Percentiles rank a stretch among this genome's conserved stretches.
These are phyloP conservation scores for Neodiprion fabricii DNA, from an alignment of 1,140 invertebrate genomes.

Conservation along the genomic window DNA sequence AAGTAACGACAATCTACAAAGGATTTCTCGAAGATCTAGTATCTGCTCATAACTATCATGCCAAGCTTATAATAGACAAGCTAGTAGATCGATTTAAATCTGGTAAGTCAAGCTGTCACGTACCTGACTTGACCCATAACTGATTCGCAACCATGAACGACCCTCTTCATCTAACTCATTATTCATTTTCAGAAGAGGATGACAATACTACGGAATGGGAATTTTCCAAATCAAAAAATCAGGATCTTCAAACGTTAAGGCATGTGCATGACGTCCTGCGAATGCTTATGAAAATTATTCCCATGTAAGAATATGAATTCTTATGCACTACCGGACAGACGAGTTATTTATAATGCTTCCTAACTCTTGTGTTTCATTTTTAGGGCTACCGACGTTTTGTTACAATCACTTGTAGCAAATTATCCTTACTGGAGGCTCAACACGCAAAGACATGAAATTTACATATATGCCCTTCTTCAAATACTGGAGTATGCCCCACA, in stretches of 20 bases:
- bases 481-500: slow-evolving; percentile 70
- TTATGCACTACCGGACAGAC: slow-evolving; percentile 11
- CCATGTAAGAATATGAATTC: slow-evolving; percentile 64
- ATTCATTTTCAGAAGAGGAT: slow-evolving; percentile 33
- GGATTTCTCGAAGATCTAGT: slow-evolving; percentile 70
- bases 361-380: slow-evolving; percentile 36
- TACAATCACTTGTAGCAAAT: slow-evolving; percentile 59
- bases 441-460: slow-evolving; percentile 66
- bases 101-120: slow-evolving; percentile 42
- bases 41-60: slow-evolving; percentile 68
- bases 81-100: slow-evolving; percentile 66
- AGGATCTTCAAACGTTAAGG: slow-evolving; percentile 57
- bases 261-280: slow-evolving; percentile 66
- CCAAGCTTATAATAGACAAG: slow-evolving; percentile 65
- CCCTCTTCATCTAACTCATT: neutral
- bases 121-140: no score
- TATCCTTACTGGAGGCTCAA: slow-evolving; percentile 73
- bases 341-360: no score
- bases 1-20: slow-evolving; percentile 64
- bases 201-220: slow-evolving; percentile 52
- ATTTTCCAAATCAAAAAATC: slow-evolving; percentile 51
- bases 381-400: slow-evolving; percentile 64
- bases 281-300: slow-evolving; percentile 65
- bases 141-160: no score
- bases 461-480: slow-evolving; percentile 70